These are phyloP conservation scores for Miltochrista miniata DNA, from an alignment of 2,888 invertebrate species.

Conservation along the genomic window DNA sequence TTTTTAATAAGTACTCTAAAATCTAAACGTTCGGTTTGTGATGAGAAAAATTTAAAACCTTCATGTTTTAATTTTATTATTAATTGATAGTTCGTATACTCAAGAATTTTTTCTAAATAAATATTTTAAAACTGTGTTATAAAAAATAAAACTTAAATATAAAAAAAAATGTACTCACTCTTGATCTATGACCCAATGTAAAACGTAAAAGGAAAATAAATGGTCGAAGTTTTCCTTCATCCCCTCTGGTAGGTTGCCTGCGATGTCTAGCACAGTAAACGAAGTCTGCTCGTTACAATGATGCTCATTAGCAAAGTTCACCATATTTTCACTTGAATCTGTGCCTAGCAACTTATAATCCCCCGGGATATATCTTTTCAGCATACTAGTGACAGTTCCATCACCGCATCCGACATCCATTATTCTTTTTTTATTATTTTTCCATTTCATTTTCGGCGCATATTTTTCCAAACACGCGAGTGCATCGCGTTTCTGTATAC, in stretches of 20 bases:
- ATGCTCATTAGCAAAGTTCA: conserved; percentile 83
- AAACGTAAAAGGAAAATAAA: conserved; percentile 89
- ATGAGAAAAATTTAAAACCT: too few relatives aligned
- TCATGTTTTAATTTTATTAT: too few relatives aligned
- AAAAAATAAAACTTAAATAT: neutral
- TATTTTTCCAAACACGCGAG: conserved; percentile 83
- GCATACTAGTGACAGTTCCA: conserved; percentile 85
- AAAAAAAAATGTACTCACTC: conserved; percentile 70
- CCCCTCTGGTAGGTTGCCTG: conserved; percentile 70
- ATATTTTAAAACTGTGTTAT: too few relatives aligned
- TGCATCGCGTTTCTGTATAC: conserved; percentile 85
- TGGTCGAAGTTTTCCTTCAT: conserved; percentile 84
- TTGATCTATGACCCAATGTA: conserved; percentile 90
- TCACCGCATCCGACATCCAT: conserved; percentile 90
- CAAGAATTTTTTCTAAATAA: too few relatives aligned
- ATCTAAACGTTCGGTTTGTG: too few relatives aligned
- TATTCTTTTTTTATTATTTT: conserved; percentile 61
- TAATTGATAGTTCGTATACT: too few relatives aligned
- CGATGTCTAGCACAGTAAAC: conserved; percentile 84
- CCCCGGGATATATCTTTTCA: conserved; percentile 84
- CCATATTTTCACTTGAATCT: conserved; percentile 88
- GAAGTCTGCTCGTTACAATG: conserved; percentile 69
- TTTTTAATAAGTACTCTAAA: too few relatives aligned
- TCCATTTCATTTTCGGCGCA: conserved; percentile 81
- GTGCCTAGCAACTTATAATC: conserved; percentile 82